Evolutionary conservation across 2,888 invertebrate genomes (phyloP).

Genomic region (Lepeophtheirus nordmannii): DNA sequence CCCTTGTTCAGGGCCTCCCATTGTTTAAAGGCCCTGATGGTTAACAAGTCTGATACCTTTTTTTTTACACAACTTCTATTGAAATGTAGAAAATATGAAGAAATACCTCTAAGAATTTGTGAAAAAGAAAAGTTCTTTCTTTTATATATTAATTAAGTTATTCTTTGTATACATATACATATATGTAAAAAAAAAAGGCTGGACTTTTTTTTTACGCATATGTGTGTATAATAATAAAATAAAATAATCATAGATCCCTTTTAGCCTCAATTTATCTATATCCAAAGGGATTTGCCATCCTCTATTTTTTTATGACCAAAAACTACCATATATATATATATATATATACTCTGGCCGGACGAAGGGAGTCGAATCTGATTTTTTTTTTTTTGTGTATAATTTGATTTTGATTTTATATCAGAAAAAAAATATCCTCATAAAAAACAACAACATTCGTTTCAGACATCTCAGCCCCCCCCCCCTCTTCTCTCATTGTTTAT

Average conservation of each 20-base stretch:
- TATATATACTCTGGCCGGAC: not conserved
- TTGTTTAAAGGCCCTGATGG: too few species aligned
- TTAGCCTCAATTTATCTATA: not conserved
- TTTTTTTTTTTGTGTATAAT: not conserved
- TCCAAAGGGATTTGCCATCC: not conserved
- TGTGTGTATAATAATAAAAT: not conserved
- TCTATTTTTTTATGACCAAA: not conserved
- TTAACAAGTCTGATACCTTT: too few species aligned
- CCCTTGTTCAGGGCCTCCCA: too few species aligned
- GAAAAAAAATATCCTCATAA: not conserved
- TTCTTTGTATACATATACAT: too few species aligned
- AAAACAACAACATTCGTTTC: conserved; percentile 8
- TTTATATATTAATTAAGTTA: too few species aligned
- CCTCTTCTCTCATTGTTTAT: not conserved
- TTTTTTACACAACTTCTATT: too few species aligned
- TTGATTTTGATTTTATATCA: not conserved
- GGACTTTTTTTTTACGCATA: not conserved
- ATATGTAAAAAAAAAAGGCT: too few species aligned
- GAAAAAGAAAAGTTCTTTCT: too few species aligned
- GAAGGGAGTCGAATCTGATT: too few species aligned
- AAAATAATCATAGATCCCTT: not conserved
- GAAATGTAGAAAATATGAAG: too few species aligned
- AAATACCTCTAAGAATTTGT: too few species aligned
- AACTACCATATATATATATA: not conserved
- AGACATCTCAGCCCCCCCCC: not conserved